These are phyloP conservation scores for Spodoptera littoralis DNA, from an alignment of 2,888 invertebrate genomes.

Conservation along the genomic window DNA sequence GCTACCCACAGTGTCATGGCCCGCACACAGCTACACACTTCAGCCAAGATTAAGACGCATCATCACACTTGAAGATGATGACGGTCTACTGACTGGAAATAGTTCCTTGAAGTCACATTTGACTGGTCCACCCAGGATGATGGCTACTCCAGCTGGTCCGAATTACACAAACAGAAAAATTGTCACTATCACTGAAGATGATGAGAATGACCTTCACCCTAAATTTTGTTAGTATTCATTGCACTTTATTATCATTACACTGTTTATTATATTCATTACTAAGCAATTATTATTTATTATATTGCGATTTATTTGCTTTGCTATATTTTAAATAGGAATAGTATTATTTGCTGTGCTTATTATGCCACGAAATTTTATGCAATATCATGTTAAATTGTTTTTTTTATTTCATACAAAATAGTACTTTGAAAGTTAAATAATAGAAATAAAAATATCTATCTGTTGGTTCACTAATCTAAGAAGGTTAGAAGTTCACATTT, in stretches of 20 bases:
- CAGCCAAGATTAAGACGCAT: slow-evolving; percentile 76
- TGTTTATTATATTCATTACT: no score
- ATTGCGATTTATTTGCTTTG: no score
- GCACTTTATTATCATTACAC: neutral
- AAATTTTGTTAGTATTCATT: slow-evolving; percentile 71
- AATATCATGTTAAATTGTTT: no score
- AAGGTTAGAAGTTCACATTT: no score
- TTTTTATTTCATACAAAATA: no score
- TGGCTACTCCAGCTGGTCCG: slow-evolving; percentile 61
- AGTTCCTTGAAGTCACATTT: slow-evolving; percentile 69
- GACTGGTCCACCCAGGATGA: slow-evolving; percentile 53
- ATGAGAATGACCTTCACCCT: slow-evolving; percentile 69
- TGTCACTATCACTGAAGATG: slow-evolving; percentile 78
- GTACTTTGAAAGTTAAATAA: no score
- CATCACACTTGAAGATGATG: slow-evolving; percentile 69
- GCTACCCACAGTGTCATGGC: slow-evolving; percentile 70
- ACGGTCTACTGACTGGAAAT: slow-evolving; percentile 56
- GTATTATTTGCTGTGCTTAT: no score
- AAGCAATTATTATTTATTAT: no score
- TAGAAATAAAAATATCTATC: no score
- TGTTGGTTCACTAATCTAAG: no score
- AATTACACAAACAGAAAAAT: slow-evolving; percentile 74
- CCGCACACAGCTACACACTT: slow-evolving; percentile 61
- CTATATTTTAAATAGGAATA: no score
- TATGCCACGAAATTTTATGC: no score